Evolutionary conservation across 1,140 invertebrate genomes (phyloP), one percentile per base, ranked within the genome.

Genomic region (Sminthurinus signatus): DNA sequence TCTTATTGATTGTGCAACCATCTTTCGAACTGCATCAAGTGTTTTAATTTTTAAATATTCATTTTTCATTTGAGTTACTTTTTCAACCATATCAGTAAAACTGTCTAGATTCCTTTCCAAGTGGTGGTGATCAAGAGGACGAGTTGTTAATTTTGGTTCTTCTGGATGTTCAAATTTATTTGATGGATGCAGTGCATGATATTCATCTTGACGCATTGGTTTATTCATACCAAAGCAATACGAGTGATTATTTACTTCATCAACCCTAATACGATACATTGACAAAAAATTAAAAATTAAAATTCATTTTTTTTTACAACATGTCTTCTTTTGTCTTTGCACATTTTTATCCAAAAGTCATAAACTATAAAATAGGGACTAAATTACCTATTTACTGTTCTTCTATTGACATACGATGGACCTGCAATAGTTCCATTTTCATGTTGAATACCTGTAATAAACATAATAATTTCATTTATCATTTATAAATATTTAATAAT

Each of bases 21-120:
- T 2, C 1, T 62, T 50, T 2, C 50, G 50, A 36, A 62, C 29
- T 1, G 60, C 51, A 28, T 28, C 1, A 14, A 62, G 12, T 15
- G 60, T 62, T n/a, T 50, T 43, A n/a, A 39, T 21, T 28, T 50
- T 31, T 15, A 62, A 29, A 14, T 27, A 51, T 17, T 52, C 50
- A 27, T 28, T 62, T 23, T 62, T 62, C 60, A 62, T 29, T 10
- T 32, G 31, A 1, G 60, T 39, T 23, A 62, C 8, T 19, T 62
- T 62, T 23, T 43, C 23, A 23, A 27, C 54, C 39, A 62, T 19
- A 5, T 62, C 60, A 36, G 19, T 52, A 31, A 62, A 43, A 44
- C 39, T 36, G 21, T 61, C 42, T 12, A 27, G 59, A 3, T 46
- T 27, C 27, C 21, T 17, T 3, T 43, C 31, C 15, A 29, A 31